Evolutionary conservation across 2,888 invertebrate genomes (phyloP).

Genomic region (Cerastis leucographa): DNA sequence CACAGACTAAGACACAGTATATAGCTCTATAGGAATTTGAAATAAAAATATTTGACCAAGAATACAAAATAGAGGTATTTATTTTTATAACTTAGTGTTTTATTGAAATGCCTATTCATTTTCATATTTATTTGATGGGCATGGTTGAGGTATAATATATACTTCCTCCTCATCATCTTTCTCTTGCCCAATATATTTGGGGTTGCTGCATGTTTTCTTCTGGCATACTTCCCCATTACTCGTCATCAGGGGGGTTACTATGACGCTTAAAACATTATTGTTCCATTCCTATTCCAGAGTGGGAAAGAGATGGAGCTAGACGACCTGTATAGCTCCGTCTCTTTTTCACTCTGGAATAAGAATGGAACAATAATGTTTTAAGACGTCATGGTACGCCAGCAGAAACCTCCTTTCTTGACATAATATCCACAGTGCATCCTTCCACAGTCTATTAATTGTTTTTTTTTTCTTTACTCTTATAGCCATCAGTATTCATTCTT

Average conservation of each 20-base stretch:
- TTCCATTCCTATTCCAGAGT: too few relatives aligned
- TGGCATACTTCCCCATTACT: neutral
- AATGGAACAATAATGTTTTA: too few relatives aligned
- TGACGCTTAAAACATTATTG: too few relatives aligned
- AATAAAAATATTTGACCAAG: constrained; percentile 13
- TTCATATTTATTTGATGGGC: neutral
- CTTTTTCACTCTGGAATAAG: too few relatives aligned
- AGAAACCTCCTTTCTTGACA: neutral
- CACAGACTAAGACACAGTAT: neutral
- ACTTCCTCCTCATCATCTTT: neutral
- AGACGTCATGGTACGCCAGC: too few relatives aligned
- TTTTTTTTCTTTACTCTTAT: neutral
- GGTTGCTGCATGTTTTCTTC: neutral
- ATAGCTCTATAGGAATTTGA: neutral
- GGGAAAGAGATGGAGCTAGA: too few relatives aligned
- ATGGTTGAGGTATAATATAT: neutral
- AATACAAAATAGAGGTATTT: constrained; percentile 28
- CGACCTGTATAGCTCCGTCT: too few relatives aligned
- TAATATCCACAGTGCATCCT: neutral
- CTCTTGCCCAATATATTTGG: neutral
- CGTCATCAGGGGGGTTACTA: too few relatives aligned
- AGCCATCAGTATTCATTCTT: neutral
- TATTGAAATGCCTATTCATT: constrained; percentile 12
- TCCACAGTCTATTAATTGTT: neutral
- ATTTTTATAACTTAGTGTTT: constrained; percentile 32